Base-by-base conservation (phyloP, 2,797 vertebrate species). In the Mormyrops attenuatus region DNA sequence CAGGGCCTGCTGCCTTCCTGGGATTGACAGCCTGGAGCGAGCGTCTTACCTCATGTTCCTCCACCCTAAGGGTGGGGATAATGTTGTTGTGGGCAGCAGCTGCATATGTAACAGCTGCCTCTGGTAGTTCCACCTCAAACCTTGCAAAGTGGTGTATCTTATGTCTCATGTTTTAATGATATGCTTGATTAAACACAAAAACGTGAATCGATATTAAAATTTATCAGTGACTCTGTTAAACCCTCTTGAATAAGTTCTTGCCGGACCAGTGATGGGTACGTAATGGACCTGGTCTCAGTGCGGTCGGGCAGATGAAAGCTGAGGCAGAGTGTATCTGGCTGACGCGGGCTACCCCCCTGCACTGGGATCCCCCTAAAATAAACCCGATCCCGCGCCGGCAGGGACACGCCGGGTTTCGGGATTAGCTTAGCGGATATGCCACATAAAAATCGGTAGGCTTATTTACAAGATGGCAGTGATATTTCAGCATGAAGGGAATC, bases 201-300 rank as follows among this genome's bases (percentile, higher is more conserved):
- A 41, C 52, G 17, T 44, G n/a, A 89, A 85, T 85, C 66, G 26
- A 63, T 85, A 22, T 34, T 85, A 85, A 89, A 89, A 66, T 89
- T 20, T 85, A 50, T 53, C 17, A 5, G 77, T 17, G 26, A 52
- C 55, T 89, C n/a, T 41, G 55, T n/a, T 49, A 60, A 85, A 66
- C 38, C 38, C 13, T 26, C 22, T 52, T 30, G 13, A 89, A 20
- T 26, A 7, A 44, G 9, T 49, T 50, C 8, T 57, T 44, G 30
- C 44, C n/a, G 41, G 52, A 57, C 20, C 60, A 85, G 77, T 17
- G 53, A 30, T 26, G 77, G 53, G 38, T 20, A 53, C 11, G 8
- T 53, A 89, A 89, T 84, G 52, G 49, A 30, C 69, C 26, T 82
- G 34, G 47, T 85, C 52, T 55, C 22, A 22, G 9, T 53, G 73